phyloP scores from a whole-genome alignment of 1,140 invertebrate species.

The Yoshiicerus persimilis region DNA sequence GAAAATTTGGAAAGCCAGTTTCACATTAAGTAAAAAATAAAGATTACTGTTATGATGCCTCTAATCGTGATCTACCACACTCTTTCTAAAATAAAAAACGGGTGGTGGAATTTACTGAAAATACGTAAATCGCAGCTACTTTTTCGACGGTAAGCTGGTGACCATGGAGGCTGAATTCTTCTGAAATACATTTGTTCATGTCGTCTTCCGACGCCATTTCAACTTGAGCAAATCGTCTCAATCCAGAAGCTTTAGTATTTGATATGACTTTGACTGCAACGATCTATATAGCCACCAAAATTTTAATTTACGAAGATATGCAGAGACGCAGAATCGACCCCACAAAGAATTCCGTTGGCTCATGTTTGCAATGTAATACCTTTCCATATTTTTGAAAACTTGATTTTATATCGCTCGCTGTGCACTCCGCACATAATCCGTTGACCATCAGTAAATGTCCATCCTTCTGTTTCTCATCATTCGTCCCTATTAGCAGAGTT shows the following conservation, averaged over 20 bases:
- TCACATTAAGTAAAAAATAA: neutral
- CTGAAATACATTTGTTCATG: slow-evolving; percentile 60
- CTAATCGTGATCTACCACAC: neutral
- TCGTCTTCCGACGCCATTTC: slow-evolving; percentile 88
- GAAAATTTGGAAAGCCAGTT: neutral
- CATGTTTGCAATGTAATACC: slow-evolving; percentile 58
- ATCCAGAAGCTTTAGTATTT: slow-evolving; percentile 84
- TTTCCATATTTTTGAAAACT: slow-evolving; percentile 91
- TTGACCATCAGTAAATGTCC: slow-evolving; percentile 67
- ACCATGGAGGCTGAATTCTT: neutral
- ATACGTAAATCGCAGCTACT: neutral
- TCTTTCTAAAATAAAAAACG: neutral
- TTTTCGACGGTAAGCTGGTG: neutral
- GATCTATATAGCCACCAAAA: slow-evolving; percentile 33
- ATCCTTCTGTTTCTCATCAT: neutral
- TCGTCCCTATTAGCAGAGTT: neutral
- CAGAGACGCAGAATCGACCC: neutral
- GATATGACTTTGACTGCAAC: slow-evolving; percentile 94
- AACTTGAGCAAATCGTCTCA: slow-evolving; percentile 91
- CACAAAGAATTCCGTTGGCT: neutral
- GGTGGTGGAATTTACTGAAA: neutral
- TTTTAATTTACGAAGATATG: neutral
- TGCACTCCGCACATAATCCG: slow-evolving; percentile 81
- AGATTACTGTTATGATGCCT: neutral
- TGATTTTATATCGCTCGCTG: slow-evolving; percentile 87